Conservation (phyloP, 2,113 vertebrate genomes). For the Callithrix jacchus region DNA sequence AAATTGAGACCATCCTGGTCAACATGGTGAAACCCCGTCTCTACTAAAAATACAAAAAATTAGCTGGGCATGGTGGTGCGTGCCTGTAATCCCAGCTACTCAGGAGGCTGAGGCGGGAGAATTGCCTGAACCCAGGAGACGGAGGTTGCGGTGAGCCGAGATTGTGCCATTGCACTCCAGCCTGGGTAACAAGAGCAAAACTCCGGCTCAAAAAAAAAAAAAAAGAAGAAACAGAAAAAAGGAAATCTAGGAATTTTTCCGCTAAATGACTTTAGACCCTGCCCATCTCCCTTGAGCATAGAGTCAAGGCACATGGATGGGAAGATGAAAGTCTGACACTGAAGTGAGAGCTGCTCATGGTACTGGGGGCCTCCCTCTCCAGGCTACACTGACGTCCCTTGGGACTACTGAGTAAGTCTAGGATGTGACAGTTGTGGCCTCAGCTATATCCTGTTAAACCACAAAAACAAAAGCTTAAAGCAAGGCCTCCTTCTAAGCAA, state of each 20-base stretch:
- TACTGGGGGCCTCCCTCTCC: neutral
- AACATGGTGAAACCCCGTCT: no score
- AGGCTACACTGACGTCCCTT: neutral
- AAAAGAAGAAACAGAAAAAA: neutral
- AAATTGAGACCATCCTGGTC: no score
- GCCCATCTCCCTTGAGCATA: conserved; percentile 34
- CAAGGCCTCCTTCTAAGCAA: neutral
- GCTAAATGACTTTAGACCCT: neutral
- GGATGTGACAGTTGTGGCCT: neutral
- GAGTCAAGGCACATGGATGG: neutral
- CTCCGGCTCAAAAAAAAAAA: neutral
- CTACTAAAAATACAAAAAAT: no score
- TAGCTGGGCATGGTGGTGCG: no score
- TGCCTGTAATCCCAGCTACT: no score
- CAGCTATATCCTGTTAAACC: neutral
- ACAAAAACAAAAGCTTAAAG: neutral
- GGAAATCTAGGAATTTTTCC: conserved; percentile 50
- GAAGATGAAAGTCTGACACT: neutral
- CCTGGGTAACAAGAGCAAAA: no score
- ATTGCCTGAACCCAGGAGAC: no score
- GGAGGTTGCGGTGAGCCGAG: no score
- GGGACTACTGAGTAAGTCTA: conserved; percentile 1
- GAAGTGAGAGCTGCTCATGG: neutral
- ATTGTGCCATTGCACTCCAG: no score
- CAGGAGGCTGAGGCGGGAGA: no score